Evolutionary conservation across 1,140 invertebrate species (phyloP), one percentile per base, ranked within the genome.

Genomic region (Aphis craccivora): DNA sequence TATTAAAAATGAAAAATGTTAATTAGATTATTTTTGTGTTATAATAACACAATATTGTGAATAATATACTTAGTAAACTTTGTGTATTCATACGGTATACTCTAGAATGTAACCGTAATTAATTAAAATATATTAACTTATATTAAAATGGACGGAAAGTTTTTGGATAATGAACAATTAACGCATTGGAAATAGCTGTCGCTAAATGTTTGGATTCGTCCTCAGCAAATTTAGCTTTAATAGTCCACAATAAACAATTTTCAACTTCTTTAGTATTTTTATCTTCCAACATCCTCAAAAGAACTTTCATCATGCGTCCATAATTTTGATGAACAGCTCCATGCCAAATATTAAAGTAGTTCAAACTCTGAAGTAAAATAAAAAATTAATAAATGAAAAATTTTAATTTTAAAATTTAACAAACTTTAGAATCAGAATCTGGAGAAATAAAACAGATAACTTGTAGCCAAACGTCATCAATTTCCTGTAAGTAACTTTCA

Each of bases 231-330:
- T 84, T 83, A 51, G 8, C 81, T 43, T 89, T 83, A 6, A 90
- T 48, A 53, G 94, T 60, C 92, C 94, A 94, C 22, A 94, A 90
- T 6, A 94, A 94, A 35, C 94, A 94, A n/a, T 97, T 96, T 53
- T 98, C 97, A 30, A 97, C 95, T 90, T 98, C 98, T 93, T 96
- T 96, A 30, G 96, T 95, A 14, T 97, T 96, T 94, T 97, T 97
- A 76, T 99, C 98, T 94, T 99, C 98, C 84, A 97, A 96, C 94
- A 97, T 96, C 95, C 97, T 98, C 43, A 96, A 95, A 22, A 98
- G 95, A 91, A 97, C 96, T 95, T 98, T 98, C 84, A 98, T 95
- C 90, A 97, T 97, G 92, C 97, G 96, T 0, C 98, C 98, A 95
- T 97, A 98, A 91, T 98, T 97, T 94, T 96, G 96, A 94, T 97